Conservation (phyloP, 2,113 vertebrate species). For the Cromileptes altivelis region DNA sequence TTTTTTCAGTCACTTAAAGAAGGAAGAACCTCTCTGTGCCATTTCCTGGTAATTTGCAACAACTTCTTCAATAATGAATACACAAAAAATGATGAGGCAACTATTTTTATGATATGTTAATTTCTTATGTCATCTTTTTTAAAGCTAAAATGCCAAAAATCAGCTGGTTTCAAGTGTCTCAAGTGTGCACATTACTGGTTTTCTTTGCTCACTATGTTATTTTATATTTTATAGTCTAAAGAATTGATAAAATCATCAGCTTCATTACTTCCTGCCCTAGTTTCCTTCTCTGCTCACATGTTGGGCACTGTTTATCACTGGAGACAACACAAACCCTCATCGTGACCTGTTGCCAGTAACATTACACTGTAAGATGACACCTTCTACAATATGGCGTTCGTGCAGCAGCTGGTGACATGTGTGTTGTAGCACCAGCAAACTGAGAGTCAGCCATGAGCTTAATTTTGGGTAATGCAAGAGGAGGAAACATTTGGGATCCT, state of each 20-base stretch:
- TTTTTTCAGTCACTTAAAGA: too few relatives aligned
- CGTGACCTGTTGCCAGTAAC: constrained; percentile 33
- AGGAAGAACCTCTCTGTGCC: too few relatives aligned
- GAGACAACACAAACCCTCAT: neutral
- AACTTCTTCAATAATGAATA: neutral
- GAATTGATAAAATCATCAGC: neutral
- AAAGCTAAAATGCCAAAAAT: too few relatives aligned
- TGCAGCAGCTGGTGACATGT: constrained; percentile 49
- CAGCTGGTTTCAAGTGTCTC: neutral
- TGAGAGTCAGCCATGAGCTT: neutral
- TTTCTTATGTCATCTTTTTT: neutral
- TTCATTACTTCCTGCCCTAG: neutral
- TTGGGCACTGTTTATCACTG: neutral
- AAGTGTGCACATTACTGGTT: neutral
- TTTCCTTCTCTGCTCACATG: neutral
- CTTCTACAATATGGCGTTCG: constrained; percentile 1
- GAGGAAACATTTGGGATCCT: neutral
- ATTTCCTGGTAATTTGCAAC: too few relatives aligned
- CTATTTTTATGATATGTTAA: neutral
- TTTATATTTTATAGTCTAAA: too few relatives aligned
- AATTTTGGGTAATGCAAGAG: neutral
- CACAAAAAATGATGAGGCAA: neutral
- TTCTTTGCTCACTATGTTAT: neutral
- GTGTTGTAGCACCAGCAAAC: constrained; percentile 2
- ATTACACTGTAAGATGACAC: constrained; percentile 47